Percentiles rank a stretch among this genome's conserved stretches.
These are phyloP conservation scores for Aphelenchoides bicaudatus DNA, from an alignment of 2,888 invertebrate species.

Conservation along the genomic window DNA sequence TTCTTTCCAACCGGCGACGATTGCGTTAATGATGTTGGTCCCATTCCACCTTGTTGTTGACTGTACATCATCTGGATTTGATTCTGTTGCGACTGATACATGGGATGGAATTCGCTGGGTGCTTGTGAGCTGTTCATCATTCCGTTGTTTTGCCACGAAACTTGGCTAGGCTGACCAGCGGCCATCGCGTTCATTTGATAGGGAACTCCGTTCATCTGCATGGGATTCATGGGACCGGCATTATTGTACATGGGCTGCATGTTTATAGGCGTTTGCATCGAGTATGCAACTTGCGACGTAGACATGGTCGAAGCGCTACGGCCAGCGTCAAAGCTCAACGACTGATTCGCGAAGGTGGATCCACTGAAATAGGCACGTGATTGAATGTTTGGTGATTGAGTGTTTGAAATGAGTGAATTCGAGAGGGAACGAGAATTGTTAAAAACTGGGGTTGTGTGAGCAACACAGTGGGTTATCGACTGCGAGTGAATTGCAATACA, in stretches of 20 bases:
- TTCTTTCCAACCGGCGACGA: constrained; percentile 6
- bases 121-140: background rate
- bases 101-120: constrained; percentile 9
- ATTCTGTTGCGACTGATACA: background rate
- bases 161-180: background rate
- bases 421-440: background rate
- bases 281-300: constrained; percentile 14
- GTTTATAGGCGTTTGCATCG: background rate
- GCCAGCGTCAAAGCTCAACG: background rate
- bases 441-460: no score
- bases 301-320: background rate
- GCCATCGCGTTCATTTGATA: constrained; percentile 1
- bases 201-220: background rate
- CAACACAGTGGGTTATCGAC: no score
- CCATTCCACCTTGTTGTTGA: constrained; percentile 1
- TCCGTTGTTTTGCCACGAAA: background rate
- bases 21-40: background rate
- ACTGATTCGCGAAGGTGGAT: constrained; percentile 1
- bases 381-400: no score
- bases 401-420: background rate
- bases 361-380: no score
- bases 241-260: background rate
- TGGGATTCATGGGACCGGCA: background rate
- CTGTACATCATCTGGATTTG: constrained; percentile 5
- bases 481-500: no score